phyloP scores from a whole-genome alignment of 2,113 vertebrate species.

The Hirundichthys speculiger region DNA sequence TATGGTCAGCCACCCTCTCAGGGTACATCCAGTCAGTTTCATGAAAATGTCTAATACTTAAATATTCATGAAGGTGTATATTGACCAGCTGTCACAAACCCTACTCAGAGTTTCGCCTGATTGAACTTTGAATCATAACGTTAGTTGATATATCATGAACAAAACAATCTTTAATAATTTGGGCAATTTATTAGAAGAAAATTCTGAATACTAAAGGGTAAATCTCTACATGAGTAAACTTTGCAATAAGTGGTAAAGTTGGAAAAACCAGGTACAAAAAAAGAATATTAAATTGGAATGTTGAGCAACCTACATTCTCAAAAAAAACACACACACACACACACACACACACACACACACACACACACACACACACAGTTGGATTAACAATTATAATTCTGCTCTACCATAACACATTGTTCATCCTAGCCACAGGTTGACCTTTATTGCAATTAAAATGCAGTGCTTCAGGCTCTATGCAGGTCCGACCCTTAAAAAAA shows the following conservation, averaged over 20 bases:
- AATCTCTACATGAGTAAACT: no score
- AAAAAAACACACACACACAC: no score
- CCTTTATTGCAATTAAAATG: constrained; percentile 18
- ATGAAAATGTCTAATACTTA: constrained; percentile 73
- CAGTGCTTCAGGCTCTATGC: constrained; percentile 7
- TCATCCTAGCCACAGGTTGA: constrained; percentile 21
- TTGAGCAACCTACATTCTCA: neutral
- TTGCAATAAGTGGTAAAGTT: neutral
- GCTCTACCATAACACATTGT: neutral
- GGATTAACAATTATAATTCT: constrained; percentile 13
- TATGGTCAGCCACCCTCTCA: constrained; percentile 73
- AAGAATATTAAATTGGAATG: constrained; percentile 2
- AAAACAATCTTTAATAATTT: constrained; percentile 12
- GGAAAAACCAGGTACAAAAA: neutral
- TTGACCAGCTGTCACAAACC: constrained; percentile 54
- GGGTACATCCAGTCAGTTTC: constrained; percentile 59
- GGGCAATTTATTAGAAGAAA: neutral
- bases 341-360: no score
- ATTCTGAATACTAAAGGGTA: neutral
- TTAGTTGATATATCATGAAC: constrained; percentile 11
- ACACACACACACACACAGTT: no score
- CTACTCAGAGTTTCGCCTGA: constrained; percentile 35
- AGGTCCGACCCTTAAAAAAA: constrained; percentile 10
- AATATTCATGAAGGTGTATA: constrained; percentile 62
- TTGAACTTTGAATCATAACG: constrained; percentile 41